These are phyloP conservation scores for Ictalurus punctatus DNA, from an alignment of 2,113 vertebrate species.

Conservation along the genomic window DNA sequence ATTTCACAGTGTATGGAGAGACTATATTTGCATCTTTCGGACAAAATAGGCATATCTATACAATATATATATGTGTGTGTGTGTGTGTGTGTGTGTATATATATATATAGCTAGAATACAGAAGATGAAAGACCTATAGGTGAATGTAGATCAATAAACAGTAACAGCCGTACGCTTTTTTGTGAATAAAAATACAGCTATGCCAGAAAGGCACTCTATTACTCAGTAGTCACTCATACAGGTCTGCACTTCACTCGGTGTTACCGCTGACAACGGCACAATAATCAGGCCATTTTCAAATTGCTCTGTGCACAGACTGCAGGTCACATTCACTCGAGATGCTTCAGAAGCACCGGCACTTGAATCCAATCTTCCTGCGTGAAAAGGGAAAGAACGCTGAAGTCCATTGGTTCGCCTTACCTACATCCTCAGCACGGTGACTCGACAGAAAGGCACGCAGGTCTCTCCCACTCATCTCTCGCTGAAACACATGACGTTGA, in stretches of 20 bases:
- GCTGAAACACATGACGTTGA: slow-evolving; percentile 7
- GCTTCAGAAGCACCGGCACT: slow-evolving; percentile 11
- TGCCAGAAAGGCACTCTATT: slow-evolving; percentile 13
- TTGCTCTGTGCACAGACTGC: slow-evolving; percentile 30
- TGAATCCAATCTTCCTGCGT: slow-evolving; percentile 8
- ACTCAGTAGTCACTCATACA: background rate
- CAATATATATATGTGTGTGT: too few species aligned
- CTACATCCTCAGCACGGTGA: slow-evolving; percentile 63
- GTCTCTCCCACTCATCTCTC: slow-evolving; percentile 68
- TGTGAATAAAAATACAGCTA: background rate
- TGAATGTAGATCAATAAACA: background rate
- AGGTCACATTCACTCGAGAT: slow-evolving; percentile 56
- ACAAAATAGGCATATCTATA: background rate
- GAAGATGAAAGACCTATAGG: background rate
- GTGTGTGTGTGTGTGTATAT: too few species aligned
- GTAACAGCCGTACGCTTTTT: background rate
- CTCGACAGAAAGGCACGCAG: slow-evolving; percentile 57
- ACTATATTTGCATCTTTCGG: background rate
- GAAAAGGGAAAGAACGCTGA: slow-evolving; percentile 10
- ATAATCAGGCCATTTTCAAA: slow-evolving; percentile 13
- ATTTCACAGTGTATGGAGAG: background rate
- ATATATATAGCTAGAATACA: background rate
- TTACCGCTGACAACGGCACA: slow-evolving; percentile 21
- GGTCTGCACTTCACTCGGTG: background rate
- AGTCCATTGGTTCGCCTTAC: slow-evolving; percentile 63